Percentiles rank a stretch among this genome's conserved stretches.
These are phyloP conservation scores for Tribolium madens DNA, from an alignment of 1,140 invertebrate species.

Conservation along the genomic window DNA sequence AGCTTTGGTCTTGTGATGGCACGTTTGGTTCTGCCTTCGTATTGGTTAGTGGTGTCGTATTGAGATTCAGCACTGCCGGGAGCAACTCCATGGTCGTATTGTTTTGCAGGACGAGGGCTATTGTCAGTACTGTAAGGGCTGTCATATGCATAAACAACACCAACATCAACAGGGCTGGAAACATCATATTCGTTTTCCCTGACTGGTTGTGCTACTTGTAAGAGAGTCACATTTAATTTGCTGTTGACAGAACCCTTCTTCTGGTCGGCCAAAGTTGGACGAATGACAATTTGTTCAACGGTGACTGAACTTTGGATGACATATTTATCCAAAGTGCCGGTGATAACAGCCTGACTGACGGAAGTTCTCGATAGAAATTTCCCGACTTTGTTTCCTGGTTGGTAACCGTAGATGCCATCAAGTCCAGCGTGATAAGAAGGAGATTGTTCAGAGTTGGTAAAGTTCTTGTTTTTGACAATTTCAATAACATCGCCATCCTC, in stretches of 20 bases:
- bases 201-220: conserved; percentile 53
- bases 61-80: too few relatives aligned
- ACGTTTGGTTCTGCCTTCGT: too few relatives aligned
- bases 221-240: conserved; percentile 70
- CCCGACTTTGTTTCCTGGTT: conserved; percentile 70
- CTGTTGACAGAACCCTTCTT: conserved; percentile 73
- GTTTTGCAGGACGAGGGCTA: not conserved
- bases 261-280: conserved; percentile 66
- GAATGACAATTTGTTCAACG: conserved; percentile 70
- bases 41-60: too few relatives aligned
- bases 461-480: conserved; percentile 77
- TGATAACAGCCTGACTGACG: conserved; percentile 69
- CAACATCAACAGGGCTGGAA: conserved; percentile 64
- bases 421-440: conserved; percentile 74
- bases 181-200: conserved; percentile 52
- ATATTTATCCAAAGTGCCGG: conserved; percentile 68
- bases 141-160: conserved; percentile 71
- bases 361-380: conserved; percentile 71
- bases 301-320: conserved; percentile 75
- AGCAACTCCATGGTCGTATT: not conserved
- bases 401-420: conserved; percentile 67
- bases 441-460: conserved; percentile 71
- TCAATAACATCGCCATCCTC: conserved; percentile 69
- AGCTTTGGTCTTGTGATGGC: too few relatives aligned
- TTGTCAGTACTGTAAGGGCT: conserved; percentile 58